Conservation (phyloP, 2,797 vertebrate species). For the Gallinago nigripennis region DNA sequence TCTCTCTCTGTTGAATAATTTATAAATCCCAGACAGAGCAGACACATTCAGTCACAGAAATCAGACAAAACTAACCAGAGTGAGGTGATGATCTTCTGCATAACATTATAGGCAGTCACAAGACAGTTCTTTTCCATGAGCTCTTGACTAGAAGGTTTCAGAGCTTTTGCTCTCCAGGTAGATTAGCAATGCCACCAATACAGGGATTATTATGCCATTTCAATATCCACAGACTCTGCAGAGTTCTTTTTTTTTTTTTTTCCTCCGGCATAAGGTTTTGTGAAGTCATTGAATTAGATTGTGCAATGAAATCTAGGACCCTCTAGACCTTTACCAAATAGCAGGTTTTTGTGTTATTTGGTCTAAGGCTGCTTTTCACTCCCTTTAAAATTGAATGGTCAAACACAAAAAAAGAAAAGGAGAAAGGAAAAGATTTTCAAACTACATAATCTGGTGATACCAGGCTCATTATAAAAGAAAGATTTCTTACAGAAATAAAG, state of each 20-base stretch:
- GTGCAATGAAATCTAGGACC: constrained; percentile 11
- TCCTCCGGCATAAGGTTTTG: background rate
- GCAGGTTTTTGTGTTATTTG: background rate
- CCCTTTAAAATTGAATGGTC: background rate
- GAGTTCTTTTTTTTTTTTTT: background rate
- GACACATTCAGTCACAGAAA: background rate
- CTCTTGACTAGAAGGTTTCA: background rate
- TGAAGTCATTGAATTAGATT: background rate
- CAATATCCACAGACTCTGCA: background rate
- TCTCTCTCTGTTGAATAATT: constrained; percentile 4
- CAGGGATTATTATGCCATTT: background rate
- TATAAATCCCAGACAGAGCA: background rate
- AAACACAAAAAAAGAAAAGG: background rate
- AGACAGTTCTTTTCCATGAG: background rate
- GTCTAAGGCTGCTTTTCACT: background rate
- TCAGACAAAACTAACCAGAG: background rate
- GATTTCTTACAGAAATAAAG: background rate
- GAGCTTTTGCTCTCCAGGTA: background rate
- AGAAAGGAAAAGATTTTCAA: background rate
- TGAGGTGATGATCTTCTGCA: background rate
- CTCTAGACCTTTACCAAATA: background rate
- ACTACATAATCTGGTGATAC: background rate
- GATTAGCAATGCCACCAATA: background rate
- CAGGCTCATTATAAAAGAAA: background rate
- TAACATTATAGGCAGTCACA: background rate